phyloP scores from a whole-genome alignment of 2,888 invertebrate genomes.

The Stenoptilia bipunctidactyla region DNA sequence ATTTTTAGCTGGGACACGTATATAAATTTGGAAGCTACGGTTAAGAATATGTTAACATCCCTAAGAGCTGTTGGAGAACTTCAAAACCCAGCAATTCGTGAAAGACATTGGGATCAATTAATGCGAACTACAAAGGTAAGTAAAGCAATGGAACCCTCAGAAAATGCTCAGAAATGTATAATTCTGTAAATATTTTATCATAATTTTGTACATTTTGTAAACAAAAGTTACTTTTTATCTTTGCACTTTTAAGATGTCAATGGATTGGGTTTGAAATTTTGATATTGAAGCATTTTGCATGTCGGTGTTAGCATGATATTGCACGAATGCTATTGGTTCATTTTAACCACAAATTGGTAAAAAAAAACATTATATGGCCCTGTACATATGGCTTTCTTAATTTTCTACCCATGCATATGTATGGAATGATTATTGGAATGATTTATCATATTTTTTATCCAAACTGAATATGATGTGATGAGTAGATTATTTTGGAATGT shows the following conservation, averaged over 20 bases:
- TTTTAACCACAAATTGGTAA: conserved; percentile 5
- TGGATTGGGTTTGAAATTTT: conserved; percentile 25
- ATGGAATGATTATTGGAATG: no score
- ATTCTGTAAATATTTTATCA: conserved; percentile 24
- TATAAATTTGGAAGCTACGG: conserved; percentile 87
- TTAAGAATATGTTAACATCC: conserved; percentile 97
- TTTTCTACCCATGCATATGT: no score
- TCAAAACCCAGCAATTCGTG: conserved; percentile 95
- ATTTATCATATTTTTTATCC: no score
- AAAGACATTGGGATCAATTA: conserved; percentile 96
- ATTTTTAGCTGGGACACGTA: conserved; percentile 87
- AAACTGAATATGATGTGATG: no score
- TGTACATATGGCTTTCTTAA: no score
- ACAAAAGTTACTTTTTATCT: conserved; percentile 11
- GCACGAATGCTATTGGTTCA: conserved; percentile 1
- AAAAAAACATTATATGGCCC: not conserved
- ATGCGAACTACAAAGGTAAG: conserved; percentile 96
- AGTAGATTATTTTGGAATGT: conserved; percentile 16
- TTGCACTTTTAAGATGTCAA: conserved; percentile 21
- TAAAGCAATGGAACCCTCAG: conserved; percentile 1
- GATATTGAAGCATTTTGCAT: conserved; percentile 26
- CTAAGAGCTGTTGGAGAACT: conserved; percentile 94
- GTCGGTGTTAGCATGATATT: conserved; percentile 13
- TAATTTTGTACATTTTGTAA: conserved; percentile 26
- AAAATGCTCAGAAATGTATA: conserved; percentile 16